Percentiles rank a stretch among this genome's conserved stretches.
Conservation (phyloP, 2,113 vertebrate genomes). For the Myiozetetes cayanensis region DNA sequence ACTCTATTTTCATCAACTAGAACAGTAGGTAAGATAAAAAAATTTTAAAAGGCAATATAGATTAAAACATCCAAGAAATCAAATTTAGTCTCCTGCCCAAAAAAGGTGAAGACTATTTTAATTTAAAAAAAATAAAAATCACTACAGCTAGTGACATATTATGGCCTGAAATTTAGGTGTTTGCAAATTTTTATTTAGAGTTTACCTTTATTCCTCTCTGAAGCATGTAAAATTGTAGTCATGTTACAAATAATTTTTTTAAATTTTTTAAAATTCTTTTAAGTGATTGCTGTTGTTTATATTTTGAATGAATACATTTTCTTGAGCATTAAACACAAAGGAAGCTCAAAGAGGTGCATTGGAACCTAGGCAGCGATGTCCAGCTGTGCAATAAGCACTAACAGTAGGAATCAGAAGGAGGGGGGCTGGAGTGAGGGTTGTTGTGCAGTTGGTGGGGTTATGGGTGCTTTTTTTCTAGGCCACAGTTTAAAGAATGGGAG, state of each 20-base stretch:
- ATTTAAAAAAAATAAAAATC: neutral
- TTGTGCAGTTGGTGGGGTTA: neutral
- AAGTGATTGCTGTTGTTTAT: neutral
- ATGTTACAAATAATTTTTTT: neutral
- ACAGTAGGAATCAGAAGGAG: neutral
- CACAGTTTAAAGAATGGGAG: neutral
- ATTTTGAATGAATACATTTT: neutral
- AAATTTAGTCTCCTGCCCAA: neutral
- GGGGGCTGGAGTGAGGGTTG: rapidly evolving
- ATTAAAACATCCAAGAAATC: neutral
- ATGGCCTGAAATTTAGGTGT: neutral
- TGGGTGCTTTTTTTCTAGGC: neutral
- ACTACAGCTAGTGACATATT: neutral
- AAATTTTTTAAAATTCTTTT: neutral
- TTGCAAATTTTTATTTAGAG: neutral
- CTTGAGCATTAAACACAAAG: neutral
- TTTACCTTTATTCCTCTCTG: neutral
- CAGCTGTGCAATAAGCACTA: neutral
- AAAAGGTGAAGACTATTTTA: neutral
- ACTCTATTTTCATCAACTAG: neutral
- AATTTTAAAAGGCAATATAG: neutral
- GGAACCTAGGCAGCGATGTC: neutral
- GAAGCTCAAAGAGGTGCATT: neutral
- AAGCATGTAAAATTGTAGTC: neutral
- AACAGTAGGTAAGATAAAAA: neutral